Evolutionary conservation across 2,797 vertebrate genomes (phyloP).

Genomic region (Sardinella longiceps): DNA sequence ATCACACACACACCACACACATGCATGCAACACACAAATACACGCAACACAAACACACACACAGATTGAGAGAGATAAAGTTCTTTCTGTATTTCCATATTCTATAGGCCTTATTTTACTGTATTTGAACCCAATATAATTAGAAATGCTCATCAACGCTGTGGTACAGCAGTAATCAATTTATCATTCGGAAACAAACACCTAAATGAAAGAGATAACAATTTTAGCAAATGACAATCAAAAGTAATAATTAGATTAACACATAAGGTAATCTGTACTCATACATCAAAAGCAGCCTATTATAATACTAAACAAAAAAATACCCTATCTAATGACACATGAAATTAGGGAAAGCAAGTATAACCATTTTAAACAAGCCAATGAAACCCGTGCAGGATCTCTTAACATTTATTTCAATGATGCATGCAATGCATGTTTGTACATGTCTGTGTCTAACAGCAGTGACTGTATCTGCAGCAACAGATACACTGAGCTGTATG

Average conservation of each 20-base stretch:
- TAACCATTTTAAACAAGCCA: too few relatives aligned
- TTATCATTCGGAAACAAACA: conserved; percentile 96
- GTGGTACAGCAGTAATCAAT: conserved; percentile 51
- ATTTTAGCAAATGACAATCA: background rate
- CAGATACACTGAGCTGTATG: background rate
- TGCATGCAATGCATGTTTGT: background rate
- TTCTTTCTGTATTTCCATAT: too few relatives aligned
- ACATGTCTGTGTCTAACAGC: too few relatives aligned
- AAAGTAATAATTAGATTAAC: background rate
- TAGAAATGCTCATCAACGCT: too few relatives aligned
- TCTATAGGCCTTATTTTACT: too few relatives aligned
- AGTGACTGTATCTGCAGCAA: background rate
- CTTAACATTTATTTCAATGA: too few relatives aligned
- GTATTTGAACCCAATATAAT: too few relatives aligned
- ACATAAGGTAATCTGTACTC: background rate
- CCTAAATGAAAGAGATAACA: too few relatives aligned
- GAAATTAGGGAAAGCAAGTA: too few relatives aligned
- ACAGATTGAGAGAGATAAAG: background rate
- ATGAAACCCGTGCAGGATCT: too few relatives aligned
- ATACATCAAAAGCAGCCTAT: background rate
- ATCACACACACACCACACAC: background rate
- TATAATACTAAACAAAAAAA: too few relatives aligned
- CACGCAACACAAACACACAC: background rate
- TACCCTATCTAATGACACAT: too few relatives aligned
- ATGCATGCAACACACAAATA: background rate